Evolutionary conservation across 2,797 vertebrate species (phyloP).

Genomic region (Cephalopachus bancanus): DNA sequence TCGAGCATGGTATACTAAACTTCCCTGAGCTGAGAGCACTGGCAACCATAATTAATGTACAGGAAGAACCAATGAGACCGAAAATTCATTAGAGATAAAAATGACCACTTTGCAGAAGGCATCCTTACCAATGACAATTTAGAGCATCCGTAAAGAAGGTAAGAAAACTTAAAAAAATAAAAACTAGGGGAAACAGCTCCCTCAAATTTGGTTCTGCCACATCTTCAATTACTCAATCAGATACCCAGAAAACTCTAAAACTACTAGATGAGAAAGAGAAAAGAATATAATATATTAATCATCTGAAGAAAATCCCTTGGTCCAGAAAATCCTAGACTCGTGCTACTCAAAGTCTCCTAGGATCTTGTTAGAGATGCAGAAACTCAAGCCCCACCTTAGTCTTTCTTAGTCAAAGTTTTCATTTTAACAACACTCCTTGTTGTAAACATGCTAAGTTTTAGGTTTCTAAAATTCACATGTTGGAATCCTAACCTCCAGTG

Average conservation of each 20-base stretch:
- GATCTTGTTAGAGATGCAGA: background rate
- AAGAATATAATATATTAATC: background rate
- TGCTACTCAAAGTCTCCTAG: background rate
- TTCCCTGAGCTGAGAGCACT: background rate
- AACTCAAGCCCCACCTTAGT: background rate
- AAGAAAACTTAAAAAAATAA: background rate
- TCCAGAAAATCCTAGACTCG: no score
- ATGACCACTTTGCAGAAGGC: background rate
- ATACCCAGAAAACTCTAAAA: background rate
- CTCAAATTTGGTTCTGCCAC: background rate
- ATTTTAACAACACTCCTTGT: background rate
- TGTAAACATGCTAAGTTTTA: background rate
- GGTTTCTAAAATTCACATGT: background rate
- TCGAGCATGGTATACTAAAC: background rate
- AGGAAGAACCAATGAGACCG: background rate
- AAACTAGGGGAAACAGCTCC: background rate
- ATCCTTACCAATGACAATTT: background rate
- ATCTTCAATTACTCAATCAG: background rate
- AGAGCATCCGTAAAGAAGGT: background rate
- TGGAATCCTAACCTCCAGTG: background rate
- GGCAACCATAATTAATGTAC: background rate
- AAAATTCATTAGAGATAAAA: fast-evolving
- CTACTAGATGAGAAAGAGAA: background rate
- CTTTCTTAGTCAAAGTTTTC: background rate
- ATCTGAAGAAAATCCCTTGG: background rate